A percentile compares a stretch with the other conserved stretches of the same genome.
Conservation (phyloP, 1,140 invertebrate genomes). For the Trypoxylus dichotomus region DNA sequence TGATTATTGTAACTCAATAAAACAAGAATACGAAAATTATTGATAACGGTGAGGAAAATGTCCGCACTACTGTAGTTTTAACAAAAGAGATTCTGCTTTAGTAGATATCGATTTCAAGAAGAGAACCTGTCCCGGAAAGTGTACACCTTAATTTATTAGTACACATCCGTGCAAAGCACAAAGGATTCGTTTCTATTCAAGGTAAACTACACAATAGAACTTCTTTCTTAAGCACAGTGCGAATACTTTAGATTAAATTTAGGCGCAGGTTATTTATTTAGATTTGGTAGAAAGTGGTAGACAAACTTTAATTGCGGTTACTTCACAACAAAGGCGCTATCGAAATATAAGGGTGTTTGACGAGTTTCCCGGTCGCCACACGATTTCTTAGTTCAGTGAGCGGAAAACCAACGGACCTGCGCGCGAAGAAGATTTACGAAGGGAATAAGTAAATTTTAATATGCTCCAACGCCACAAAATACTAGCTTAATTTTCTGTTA, state of each 20-base stretch:
- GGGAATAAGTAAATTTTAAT: background rate
- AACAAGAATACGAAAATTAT: too few species aligned
- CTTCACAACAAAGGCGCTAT: background rate
- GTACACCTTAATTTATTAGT: too few species aligned
- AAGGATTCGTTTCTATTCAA: too few species aligned
- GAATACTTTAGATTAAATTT: background rate
- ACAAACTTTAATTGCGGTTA: slow-evolving; percentile 10
- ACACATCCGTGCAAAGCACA: too few species aligned
- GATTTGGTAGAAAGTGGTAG: background rate
- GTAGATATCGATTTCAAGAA: too few species aligned
- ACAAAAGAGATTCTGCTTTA: too few species aligned
- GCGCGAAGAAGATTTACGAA: background rate
- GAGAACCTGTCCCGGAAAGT: too few species aligned
- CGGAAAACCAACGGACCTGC: background rate
- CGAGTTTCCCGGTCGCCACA: background rate
- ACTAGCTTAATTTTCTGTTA: background rate
- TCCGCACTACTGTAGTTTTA: too few species aligned
- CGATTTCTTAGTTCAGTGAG: background rate
- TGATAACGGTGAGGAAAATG: too few species aligned
- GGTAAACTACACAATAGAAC: too few species aligned
- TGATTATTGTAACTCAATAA: too few species aligned
- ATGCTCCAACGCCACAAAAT: background rate
- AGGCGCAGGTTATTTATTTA: background rate
- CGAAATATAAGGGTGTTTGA: background rate
- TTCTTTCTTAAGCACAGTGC: background rate